phyloP scores from a whole-genome alignment of 2,888 invertebrate genomes.

The Ischnura elegans region DNA sequence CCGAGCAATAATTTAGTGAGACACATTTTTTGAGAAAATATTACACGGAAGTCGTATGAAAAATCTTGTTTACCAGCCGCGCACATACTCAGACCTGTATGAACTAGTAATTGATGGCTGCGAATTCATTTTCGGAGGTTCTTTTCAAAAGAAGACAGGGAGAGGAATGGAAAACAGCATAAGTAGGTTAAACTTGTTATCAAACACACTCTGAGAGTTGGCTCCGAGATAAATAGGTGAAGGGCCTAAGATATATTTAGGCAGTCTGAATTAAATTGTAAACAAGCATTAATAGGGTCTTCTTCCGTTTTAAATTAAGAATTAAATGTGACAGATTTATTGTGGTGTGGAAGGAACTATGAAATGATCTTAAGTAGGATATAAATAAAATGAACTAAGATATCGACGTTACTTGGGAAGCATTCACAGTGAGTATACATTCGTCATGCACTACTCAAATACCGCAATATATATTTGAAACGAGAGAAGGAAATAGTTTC shows the following conservation, averaged over 20 bases:
- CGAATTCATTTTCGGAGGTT: not conserved
- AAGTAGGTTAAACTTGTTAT: not conserved
- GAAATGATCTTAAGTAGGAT: not conserved
- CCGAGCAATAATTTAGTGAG: not conserved
- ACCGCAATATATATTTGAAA: too few relatives aligned
- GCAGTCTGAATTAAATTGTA: not conserved
- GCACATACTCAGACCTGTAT: not conserved
- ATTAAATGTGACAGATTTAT: not conserved
- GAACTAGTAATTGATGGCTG: not conserved
- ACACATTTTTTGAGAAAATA: constrained; percentile 17
- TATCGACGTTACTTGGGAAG: too few relatives aligned
- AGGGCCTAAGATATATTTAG: not conserved
- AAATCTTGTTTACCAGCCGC: not conserved
- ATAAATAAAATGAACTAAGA: too few relatives aligned
- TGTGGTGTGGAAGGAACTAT: not conserved
- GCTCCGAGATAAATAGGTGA: not conserved
- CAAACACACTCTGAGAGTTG: not conserved
- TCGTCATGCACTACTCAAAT: too few relatives aligned
- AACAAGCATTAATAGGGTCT: not conserved
- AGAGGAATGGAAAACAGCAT: not conserved
- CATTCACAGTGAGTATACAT: too few relatives aligned
- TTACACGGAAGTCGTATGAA: not conserved
- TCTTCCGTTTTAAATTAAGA: not conserved
- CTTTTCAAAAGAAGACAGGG: not conserved
- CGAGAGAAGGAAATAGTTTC: too few relatives aligned